Evolutionary conservation across 2,113 vertebrate genomes (phyloP), one percentile per base, ranked within the genome.

Genomic region (Albula goreensis): DNA sequence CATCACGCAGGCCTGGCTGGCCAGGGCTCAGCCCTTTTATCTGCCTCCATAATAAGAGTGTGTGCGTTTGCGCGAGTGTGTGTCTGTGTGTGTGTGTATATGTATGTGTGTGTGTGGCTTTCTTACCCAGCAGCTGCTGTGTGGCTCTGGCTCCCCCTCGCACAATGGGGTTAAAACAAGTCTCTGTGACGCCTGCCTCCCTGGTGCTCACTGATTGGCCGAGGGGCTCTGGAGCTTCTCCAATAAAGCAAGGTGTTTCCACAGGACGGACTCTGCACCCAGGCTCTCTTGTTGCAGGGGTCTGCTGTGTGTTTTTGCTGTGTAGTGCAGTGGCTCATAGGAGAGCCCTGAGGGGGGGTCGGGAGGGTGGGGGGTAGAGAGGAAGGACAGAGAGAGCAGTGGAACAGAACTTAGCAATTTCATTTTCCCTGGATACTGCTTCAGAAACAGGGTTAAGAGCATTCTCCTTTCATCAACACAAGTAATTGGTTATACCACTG

Each of bases 151-250:
- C 83, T 51, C 56, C 77, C 22, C 89, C 89, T 91, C 93, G 87
- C 92, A 92, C 92, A 93, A 89, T 85, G 86, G 91, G 92, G 91
- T 92, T 94, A 94, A 94, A 94, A 94, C 92, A 92, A 92, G 91
- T 91, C 80, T 80, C 89, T 88, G 78, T 93, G 93, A 95, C 89
- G 93, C 93, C 91, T 91, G 93, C 88, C 89, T 89, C 87, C 83
- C 70, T 63, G 85, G 53, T 79, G 83, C 85, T 5, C 51, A 90
- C 83, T 86, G 88, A 95, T 95, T 95, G 94, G 94, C 85, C 86
- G 91, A 88, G 87, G 66, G 86, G 86, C 85, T 86, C 89, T 90
- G 90, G 87, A 90, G 87, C 53, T 91, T 85, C 85, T 91, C 94
- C 94, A 95, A 94, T 95, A 84, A 89, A 82, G 83, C 41, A 63